Evolutionary conservation across 1,140 invertebrate species (phyloP), one percentile per base, ranked within the genome.

Genomic region (Drusus annulatus): DNA sequence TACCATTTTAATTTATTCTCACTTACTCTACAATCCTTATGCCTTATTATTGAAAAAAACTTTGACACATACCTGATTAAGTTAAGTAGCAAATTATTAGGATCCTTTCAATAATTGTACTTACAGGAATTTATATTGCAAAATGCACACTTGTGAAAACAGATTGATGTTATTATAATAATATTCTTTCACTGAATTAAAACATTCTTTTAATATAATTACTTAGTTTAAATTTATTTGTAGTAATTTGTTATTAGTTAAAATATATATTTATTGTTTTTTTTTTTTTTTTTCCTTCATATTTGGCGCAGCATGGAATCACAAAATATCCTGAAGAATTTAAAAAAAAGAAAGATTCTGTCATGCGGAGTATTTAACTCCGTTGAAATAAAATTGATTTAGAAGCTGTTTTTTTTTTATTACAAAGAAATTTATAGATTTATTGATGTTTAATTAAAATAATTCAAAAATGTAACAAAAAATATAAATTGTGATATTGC

Each of bases 371-470:
- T 52, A 19, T 17, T 71, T 17, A 51, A 51, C 36, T 71, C 54
- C 17, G 60, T 25, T 28, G 60, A 10, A 3, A 25, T 21, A 21
- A 8, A 16, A 54, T 54, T 74, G 75, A 56, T 82, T 83, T 83
- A 83, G 82, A 81, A 45, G 78, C 56, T 81, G 77, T 83, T 83
- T 83, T 81, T 75, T 81, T 79, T 76, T 79, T 76, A 73, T 36
- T 21, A 54, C 23, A 74, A 76, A 69, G 56, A 74, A 63, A 10
- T 6, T 68, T 58, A 80, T 83, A 83, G 79, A 79, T 83, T 81
- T 83, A 83, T 83, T 63, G 82, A 83, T 83, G 82, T 83, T 83
- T 83, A 63, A 83, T 79, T 83, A 81, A 83, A 80, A 71, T 69
- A 81, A 65, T 16, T 45, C 56, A 80, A 82, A 83, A 83, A 77